A percentile compares a stretch with the other conserved stretches of the same genome.
Conservation (phyloP, 2,888 invertebrate genomes). For the Pterostichus madidus region DNA sequence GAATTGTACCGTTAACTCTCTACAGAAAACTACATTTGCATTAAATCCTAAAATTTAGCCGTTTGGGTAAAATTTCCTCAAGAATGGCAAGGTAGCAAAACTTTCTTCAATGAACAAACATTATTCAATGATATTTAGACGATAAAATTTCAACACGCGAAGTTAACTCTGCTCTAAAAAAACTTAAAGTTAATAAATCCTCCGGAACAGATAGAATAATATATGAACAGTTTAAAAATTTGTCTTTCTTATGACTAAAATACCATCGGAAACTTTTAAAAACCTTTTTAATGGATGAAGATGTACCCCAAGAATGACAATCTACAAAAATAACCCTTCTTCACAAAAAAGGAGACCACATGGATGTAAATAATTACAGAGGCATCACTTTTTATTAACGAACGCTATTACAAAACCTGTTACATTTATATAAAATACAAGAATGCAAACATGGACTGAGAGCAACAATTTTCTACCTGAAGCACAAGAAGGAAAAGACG, state of each 20-base stretch:
- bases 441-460: too few species aligned
- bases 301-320: too few species aligned
- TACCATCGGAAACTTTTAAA: not conserved
- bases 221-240: conserved; percentile 11
- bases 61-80: not conserved
- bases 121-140: not conserved
- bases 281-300: too few species aligned
- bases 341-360: too few species aligned
- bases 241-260: not conserved
- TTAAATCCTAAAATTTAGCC: not conserved
- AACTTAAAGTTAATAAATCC: not conserved
- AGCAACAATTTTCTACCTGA: too few species aligned
- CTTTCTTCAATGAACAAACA: not conserved
- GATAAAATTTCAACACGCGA: not conserved
- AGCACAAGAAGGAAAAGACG: conserved; percentile 33
- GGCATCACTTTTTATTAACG: too few species aligned
- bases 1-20: not conserved
- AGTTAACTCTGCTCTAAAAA: not conserved
- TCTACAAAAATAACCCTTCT: too few species aligned
- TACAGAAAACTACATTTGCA: not conserved
- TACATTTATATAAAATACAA: too few species aligned
- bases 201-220: not conserved
- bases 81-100: not conserved
- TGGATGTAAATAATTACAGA: too few species aligned
- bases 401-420: too few species aligned